Base-by-base conservation (phyloP, 2,113 vertebrate genomes). In the Lynx canadensis region DNA sequence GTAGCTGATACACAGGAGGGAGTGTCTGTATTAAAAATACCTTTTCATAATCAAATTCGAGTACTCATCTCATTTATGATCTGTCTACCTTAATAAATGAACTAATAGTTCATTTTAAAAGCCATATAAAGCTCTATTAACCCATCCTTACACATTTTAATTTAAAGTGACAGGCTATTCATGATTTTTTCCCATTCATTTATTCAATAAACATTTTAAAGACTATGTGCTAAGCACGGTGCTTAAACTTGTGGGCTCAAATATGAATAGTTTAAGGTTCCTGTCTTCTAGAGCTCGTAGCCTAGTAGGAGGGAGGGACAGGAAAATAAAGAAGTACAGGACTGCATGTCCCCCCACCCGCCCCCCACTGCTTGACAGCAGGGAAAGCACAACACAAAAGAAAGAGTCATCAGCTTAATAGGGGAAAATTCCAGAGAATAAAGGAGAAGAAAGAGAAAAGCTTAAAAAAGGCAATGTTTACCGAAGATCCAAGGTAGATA, bases 11-110 rank as follows among this genome's bases (percentile, higher is more conserved):
- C 96, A 98, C 93, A 98, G 97, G 97, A 98, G 96, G 98, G 97
- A 98, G 97, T 97, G 94, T 98, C 97, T 98, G 74, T 95, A 98
- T 98, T 98, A 98, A 97, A 98, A 98, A 98, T 98, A 98, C 94
- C 85, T 91, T 95, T 97, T 98, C 96, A 97, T 97, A 98, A 98
- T 97, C 94, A 98, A 98, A 97, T 93, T 97, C 96, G 96, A 98
- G 93, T 97, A 98, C 97, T 98, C 78, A 93, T 98, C 97, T 98
- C 73, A 98, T 98, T 97, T 98, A 97, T 94, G 68, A 97, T 96
- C 90, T 93, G 94, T 95, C 89, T 95, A 89, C 97, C 93, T 96
- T 97, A 98, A 98, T 98, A 98, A 97, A 98, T 96, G 91, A 98
- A 95, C 86, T 82, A 94, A 98, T 79, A 69, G 66, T 96, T 97